These are phyloP conservation scores for Sinocyclocheilus rhinocerous DNA, from an alignment of 2,113 vertebrate genomes.

Conservation along the genomic window DNA sequence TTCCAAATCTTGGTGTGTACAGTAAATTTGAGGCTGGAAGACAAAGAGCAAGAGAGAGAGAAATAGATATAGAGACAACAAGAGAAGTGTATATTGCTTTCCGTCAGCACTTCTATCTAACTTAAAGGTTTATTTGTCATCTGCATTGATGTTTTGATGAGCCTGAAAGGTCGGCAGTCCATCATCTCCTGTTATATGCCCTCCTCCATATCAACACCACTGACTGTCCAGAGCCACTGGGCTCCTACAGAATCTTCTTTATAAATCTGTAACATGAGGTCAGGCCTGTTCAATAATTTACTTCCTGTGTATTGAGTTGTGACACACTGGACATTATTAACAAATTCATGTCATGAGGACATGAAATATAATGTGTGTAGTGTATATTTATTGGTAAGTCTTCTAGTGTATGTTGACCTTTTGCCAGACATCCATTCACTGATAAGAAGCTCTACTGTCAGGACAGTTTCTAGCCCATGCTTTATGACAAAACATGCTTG, in stretches of 20 bases:
- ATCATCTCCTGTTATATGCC: constrained; percentile 70
- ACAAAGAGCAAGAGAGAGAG: constrained; percentile 10
- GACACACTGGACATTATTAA: constrained; percentile 36
- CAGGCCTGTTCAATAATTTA: constrained; percentile 44
- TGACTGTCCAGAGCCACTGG: constrained; percentile 35
- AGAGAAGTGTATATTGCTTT: constrained; percentile 57
- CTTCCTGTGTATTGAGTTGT: constrained; percentile 42
- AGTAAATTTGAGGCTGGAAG: background rate
- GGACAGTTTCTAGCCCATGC: background rate
- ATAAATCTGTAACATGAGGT: constrained; percentile 50
- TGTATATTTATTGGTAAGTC: constrained; percentile 2
- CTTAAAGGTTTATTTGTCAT: constrained; percentile 74
- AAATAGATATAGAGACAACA: constrained; percentile 26
- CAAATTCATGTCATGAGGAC: background rate
- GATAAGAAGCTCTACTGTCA: background rate
- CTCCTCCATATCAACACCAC: constrained; percentile 66
- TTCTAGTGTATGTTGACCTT: background rate
- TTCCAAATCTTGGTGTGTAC: background rate
- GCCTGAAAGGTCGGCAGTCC: constrained; percentile 72
- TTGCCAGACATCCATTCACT: background rate
- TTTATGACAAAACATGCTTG: background rate
- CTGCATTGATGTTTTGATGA: constrained; percentile 66
- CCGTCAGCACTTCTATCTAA: constrained; percentile 62
- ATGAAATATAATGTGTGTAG: background rate
- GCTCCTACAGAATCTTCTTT: constrained; percentile 38